Base-by-base conservation (phyloP, 2,797 vertebrate species). In the Coranthus polyacanthus region DNA sequence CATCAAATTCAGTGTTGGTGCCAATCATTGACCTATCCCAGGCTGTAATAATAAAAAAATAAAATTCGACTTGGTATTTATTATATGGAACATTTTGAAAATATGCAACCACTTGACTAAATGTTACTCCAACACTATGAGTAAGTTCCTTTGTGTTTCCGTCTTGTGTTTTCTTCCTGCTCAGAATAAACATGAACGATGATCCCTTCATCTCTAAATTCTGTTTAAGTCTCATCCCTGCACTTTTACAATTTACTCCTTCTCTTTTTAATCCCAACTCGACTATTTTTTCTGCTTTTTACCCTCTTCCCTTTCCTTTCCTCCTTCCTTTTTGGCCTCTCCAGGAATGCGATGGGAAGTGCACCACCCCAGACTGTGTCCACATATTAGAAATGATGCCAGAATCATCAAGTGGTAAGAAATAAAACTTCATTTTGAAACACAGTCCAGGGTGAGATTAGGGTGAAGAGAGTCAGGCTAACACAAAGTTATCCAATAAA, bases 391-490 rank as follows among this genome's bases (percentile, higher is more conserved):
- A 50, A 37, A 53, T 9, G 2, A 43, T 24, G 49, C 43, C 63
- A 53, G 37, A 49, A 32, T 17, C 6, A 18, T 11, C 18, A 16
- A 20, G 18, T 38, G 41, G 34, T 37, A 26, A 56, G 24, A 57
- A 73, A 52, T 51, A 64, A 38, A 24, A 21, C 24, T 57, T 62
- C 46, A 67, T 66, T 77, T 38, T 45, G 51, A 55, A 54, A 59
- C 21, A 6, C 47, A 38, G 22, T 16, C 20, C 0, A 13, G 43
- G 43, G 17, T 38, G 20, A 42, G 57, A 22, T 42, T 16, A 17
- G 50, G 55, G 20, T 66, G 57, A 74, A 17, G 20, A 22, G 15
- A 24, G 17, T 17, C 32, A 39, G 18, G 12, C 22, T 47, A 44
- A 64, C 39, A 55, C 24, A 42, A 54, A 43, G 18, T 41, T 13